A percentile compares a stretch with the other conserved stretches of the same genome.
phyloP scores from a whole-genome alignment of 2,797 vertebrate species.

The Heterohyrax brucei region DNA sequence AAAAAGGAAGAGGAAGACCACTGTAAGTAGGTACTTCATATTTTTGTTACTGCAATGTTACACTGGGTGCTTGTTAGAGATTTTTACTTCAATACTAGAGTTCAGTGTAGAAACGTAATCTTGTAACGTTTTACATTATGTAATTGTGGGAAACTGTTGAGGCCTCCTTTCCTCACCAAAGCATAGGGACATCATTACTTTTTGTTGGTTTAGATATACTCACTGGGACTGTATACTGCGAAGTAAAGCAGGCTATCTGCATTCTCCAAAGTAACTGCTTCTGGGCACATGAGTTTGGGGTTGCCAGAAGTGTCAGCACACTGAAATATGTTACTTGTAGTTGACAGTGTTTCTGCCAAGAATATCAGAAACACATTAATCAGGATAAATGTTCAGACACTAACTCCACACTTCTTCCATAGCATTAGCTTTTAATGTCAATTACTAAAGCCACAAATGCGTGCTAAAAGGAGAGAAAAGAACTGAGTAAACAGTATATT shows the following conservation, averaged over 20 bases:
- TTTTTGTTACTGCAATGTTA: conserved; percentile 47
- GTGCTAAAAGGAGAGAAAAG: conserved; percentile 1
- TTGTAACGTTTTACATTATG: not conserved
- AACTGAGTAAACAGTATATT: not conserved
- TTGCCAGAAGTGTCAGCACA: not conserved
- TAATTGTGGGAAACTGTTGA: not conserved
- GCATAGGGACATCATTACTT: not conserved
- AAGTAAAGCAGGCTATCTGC: not conserved
- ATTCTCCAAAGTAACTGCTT: not conserved
- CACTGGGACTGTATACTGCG: not conserved
- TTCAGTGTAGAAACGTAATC: not conserved
- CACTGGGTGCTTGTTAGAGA: conserved; percentile 48
- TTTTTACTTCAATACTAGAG: conserved; percentile 21
- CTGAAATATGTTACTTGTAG: conserved; percentile 16
- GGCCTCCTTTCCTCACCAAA: not conserved
- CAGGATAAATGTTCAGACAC: not conserved
- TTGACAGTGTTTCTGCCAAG: conserved; percentile 36
- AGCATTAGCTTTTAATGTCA: conserved; percentile 51
- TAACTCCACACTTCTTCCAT: not conserved
- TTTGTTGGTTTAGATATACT: not conserved
- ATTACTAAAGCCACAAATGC: conserved; percentile 68
- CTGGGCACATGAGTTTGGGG: not conserved
- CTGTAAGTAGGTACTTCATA: not conserved
- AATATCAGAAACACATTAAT: conserved; percentile 65
- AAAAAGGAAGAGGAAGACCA: not conserved